A percentile compares a stretch with the other conserved stretches of the same genome.
phyloP scores from a whole-genome alignment of 2,888 invertebrate species.

The Lycophotia porphyrea region DNA sequence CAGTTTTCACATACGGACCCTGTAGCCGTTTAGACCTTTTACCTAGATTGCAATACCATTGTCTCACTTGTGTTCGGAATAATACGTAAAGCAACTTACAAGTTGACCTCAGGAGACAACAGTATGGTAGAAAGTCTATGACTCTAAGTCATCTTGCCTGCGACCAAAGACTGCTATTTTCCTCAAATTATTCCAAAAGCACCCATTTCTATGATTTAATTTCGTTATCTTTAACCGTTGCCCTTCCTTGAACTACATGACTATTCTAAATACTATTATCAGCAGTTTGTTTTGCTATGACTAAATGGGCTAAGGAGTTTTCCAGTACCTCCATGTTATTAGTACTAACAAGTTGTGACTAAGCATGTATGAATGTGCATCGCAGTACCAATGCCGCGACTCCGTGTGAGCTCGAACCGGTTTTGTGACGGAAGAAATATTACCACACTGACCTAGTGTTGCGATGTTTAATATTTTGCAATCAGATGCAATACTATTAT shows the following conservation, averaged over 20 bases:
- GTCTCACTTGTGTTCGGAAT: neutral
- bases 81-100: neutral
- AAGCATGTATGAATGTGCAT: conserved; percentile 52
- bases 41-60: conserved; percentile 1
- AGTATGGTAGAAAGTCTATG: too few species aligned
- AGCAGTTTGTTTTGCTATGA: conserved; percentile 46
- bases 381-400: conserved; percentile 36
- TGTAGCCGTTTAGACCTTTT: neutral
- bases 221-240: conserved; percentile 26
- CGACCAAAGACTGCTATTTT: conserved; percentile 7
- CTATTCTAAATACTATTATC: conserved; percentile 25
- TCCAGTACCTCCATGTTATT: conserved; percentile 40
- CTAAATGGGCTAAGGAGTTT: conserved; percentile 55
- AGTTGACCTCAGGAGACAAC: neutral
- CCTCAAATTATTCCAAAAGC: neutral
- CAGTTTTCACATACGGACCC: too few species aligned
- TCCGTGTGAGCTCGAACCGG: conserved; percentile 57
- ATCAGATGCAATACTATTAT: conserved; percentile 25
- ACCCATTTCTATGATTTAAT: conserved; percentile 10
- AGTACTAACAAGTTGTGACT: conserved; percentile 53
- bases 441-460: conserved; percentile 64
- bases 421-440: conserved; percentile 60
- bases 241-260: conserved; percentile 28
- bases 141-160: neutral
- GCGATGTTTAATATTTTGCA: conserved; percentile 52